These are phyloP conservation scores for Platysteira castanea DNA, from an alignment of 2,113 vertebrate species.

Conservation along the genomic window DNA sequence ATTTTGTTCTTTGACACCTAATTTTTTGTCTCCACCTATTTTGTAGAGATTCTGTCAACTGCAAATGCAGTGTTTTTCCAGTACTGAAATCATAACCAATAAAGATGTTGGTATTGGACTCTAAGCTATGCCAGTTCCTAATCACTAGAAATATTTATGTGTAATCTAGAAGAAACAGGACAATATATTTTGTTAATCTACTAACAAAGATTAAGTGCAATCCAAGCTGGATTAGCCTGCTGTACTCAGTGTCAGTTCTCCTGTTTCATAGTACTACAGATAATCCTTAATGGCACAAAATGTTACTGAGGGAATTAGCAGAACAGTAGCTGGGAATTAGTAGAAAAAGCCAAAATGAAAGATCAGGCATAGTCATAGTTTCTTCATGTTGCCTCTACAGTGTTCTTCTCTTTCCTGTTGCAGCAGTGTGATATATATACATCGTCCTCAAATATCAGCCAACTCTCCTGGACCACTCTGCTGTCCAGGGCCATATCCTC, in stretches of 20 bases:
- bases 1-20: background rate
- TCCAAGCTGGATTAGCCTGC: constrained; percentile 33
- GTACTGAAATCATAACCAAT: background rate
- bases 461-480: background rate
- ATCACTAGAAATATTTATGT: background rate
- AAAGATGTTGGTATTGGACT: constrained; percentile 22
- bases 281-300: background rate
- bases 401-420: background rate
- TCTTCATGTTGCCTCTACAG: background rate
- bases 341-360: background rate
- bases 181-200: constrained; percentile 40
- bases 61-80: background rate
- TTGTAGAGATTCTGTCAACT: background rate
- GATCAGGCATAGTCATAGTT: background rate
- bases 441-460: background rate
- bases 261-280: background rate
- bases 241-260: background rate
- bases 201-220: constrained; percentile 39
- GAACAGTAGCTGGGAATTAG: background rate
- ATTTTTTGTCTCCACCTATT: background rate
- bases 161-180: constrained; percentile 40
- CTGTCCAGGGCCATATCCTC: background rate
- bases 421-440: background rate
- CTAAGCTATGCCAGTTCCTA: background rate
- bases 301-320: background rate